phyloP scores from a whole-genome alignment of 2,888 invertebrate genomes.

The Petrolisthes cinctipes region DNA sequence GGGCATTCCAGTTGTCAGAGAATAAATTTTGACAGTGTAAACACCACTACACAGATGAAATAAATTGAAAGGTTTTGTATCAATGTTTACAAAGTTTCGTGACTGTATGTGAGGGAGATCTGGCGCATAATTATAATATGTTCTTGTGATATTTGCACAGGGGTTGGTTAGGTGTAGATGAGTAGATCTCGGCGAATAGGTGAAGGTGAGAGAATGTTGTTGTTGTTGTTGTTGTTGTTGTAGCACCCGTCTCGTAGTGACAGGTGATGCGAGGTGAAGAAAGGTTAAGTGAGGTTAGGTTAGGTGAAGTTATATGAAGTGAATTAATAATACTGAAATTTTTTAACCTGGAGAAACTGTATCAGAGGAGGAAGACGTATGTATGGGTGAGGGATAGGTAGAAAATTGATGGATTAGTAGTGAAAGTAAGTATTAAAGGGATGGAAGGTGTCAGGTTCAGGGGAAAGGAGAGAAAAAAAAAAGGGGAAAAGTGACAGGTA shows the following conservation, averaged over 20 bases:
- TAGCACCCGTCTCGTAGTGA: slow-evolving; percentile 8
- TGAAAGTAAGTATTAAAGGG: not conserved
- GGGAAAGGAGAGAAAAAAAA: not conserved
- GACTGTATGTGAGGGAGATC: too few species aligned
- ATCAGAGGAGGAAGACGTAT: not conserved
- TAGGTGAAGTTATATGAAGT: not conserved
- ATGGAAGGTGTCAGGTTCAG: not conserved
- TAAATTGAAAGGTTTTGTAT: too few species aligned
- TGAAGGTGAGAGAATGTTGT: not conserved
- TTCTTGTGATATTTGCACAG: too few species aligned
- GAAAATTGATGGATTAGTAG: not conserved
- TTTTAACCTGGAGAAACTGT: not conserved
- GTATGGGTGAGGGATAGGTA: not conserved
- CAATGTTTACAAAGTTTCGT: too few species aligned
- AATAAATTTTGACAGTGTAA: too few species aligned
- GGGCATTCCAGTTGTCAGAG: too few species aligned
- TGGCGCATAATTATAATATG: too few species aligned
- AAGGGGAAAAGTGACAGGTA: not conserved
- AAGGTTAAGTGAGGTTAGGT: not conserved
- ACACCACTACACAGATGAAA: too few species aligned
- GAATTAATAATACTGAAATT: not conserved
- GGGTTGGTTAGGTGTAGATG: too few species aligned
- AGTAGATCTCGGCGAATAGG: not conserved
- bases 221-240: not conserved
- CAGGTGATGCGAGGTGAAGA: not conserved